A percentile compares a stretch with the other conserved stretches of the same genome.
Evolutionary conservation across 2,797 vertebrate genomes (phyloP).

Genomic region (Hydrophis major): DNA sequence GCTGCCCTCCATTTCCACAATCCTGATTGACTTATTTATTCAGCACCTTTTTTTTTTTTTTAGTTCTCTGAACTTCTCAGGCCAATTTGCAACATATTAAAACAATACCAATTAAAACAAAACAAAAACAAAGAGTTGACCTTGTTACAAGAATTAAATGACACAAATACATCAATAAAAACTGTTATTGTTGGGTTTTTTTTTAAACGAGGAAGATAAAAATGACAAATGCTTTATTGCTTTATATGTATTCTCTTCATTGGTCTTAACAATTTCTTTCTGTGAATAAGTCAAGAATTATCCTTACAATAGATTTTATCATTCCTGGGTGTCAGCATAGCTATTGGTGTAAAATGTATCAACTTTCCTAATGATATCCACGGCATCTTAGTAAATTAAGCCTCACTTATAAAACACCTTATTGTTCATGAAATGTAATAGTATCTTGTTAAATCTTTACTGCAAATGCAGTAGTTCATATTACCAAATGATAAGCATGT

Average conservation of each 20-base stretch:
- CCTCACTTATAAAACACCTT: neutral
- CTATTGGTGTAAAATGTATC: constrained; percentile 4
- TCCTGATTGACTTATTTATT: no score
- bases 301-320: neutral
- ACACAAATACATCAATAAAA: no score
- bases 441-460: neutral
- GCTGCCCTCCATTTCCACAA: no score
- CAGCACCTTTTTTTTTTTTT: no score
- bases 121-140: no score
- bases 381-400: neutral
- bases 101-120: no score
- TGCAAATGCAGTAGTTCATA: neutral
- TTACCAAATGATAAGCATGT: neutral
- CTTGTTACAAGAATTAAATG: no score
- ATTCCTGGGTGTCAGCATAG: neutral
- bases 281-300: constrained; percentile 7
- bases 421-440: no score
- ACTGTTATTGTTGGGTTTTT: neutral
- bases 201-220: neutral
- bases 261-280: neutral
- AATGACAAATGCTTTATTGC: neutral
- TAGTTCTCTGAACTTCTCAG: no score
- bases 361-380: neutral
- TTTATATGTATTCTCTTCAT: neutral
- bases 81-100: no score